These are phyloP conservation scores for Haemorhous mexicanus DNA, from an alignment of 2,113 vertebrate species.

Conservation along the genomic window DNA sequence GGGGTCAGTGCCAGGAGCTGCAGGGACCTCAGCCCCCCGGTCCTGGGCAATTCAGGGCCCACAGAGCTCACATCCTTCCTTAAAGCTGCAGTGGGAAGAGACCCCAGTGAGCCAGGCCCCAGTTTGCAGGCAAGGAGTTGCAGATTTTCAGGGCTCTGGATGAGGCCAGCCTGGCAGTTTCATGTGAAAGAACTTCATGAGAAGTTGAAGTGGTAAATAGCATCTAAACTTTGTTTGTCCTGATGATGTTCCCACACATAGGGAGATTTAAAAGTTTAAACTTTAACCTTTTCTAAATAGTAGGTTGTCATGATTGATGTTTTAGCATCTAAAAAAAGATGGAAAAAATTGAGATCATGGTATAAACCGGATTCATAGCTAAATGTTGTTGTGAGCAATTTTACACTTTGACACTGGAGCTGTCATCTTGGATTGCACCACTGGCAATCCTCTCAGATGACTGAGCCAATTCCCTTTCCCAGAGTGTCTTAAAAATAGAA, in stretches of 20 bases:
- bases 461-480: not conserved
- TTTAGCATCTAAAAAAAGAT: not conserved
- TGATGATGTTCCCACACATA: not conserved
- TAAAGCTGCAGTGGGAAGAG: not conserved
- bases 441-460: not conserved
- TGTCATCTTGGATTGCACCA: not conserved
- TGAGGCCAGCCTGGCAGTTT: not conserved
- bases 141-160: not conserved
- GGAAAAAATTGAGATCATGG: accelerated
- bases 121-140: not conserved
- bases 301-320: not conserved
- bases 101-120: not conserved
- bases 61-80: not conserved
- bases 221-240: not conserved
- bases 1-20: not conserved
- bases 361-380: not conserved
- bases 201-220: not conserved
- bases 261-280: not conserved
- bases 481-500: not conserved
- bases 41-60: not conserved
- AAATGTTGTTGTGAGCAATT: not conserved
- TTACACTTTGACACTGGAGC: not conserved
- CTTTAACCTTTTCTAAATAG: not conserved
- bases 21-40: not conserved
- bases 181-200: not conserved